phyloP scores from a whole-genome alignment of 2,888 invertebrate genomes.

The Drosophila nr. medialis region DNA sequence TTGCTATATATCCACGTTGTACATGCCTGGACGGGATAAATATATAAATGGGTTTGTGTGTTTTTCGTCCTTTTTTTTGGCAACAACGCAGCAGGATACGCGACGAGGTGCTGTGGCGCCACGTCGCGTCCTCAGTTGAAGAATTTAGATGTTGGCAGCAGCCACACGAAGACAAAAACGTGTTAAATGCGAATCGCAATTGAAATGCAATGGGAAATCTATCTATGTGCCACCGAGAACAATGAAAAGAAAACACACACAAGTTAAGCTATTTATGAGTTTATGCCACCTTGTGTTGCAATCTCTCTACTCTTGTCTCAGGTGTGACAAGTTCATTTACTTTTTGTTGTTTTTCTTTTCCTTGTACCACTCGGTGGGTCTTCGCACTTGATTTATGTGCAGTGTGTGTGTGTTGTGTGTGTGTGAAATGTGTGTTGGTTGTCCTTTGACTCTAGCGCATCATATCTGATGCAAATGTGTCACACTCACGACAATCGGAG shows the following conservation, averaged over 20 bases:
- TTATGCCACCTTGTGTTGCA: constrained; percentile 52
- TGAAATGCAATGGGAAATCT: constrained; percentile 33
- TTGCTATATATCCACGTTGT: constrained; percentile 20
- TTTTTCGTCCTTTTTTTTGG: constrained; percentile 61
- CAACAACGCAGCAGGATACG: constrained; percentile 68
- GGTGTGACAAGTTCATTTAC: constrained; percentile 69
- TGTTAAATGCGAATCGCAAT: constrained; percentile 34
- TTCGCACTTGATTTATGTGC: constrained; percentile 61
- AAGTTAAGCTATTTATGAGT: constrained; percentile 68
- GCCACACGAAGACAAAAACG: constrained; percentile 30
- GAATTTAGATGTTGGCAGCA: constrained; percentile 19
- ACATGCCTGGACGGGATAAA: constrained; percentile 13
- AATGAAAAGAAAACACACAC: constrained; percentile 29
- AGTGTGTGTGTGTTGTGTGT: constrained; percentile 6
- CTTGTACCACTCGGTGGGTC: constrained; percentile 56
- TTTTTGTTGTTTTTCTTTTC: constrained; percentile 28
- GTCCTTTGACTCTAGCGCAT: constrained; percentile 62
- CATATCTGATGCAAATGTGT: constrained; percentile 79
- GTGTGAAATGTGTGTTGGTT: constrained; percentile 24
- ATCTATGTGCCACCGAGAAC: constrained; percentile 11
- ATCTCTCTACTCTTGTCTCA: constrained; percentile 12
- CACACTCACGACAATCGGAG: constrained; percentile 69
- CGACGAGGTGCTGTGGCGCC: constrained; percentile 59
- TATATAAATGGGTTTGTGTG: background rate
- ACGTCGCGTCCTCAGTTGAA: constrained; percentile 57